A percentile compares a stretch with the other conserved stretches of the same genome.
These are phyloP conservation scores for Baronia brevicornis DNA, from an alignment of 2,888 invertebrate species.

Conservation along the genomic window DNA sequence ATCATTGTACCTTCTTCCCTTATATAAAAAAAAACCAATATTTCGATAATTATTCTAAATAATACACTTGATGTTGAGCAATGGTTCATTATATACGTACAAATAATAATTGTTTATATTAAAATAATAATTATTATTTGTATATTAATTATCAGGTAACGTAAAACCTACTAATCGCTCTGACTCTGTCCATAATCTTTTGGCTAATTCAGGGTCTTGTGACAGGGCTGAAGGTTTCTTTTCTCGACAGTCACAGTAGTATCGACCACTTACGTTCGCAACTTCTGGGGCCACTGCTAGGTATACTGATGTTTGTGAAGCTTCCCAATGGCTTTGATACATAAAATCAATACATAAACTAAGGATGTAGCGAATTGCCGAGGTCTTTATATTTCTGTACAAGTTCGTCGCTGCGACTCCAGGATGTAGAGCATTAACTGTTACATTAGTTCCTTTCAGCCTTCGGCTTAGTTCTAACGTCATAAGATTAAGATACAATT, in stretches of 20 bases:
- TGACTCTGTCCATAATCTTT: slow-evolving; percentile 79
- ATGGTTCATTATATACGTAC: too few species aligned
- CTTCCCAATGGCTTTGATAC: slow-evolving; percentile 78
- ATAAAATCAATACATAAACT: slow-evolving; percentile 38
- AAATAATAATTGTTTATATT: too few species aligned
- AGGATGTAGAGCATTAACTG: slow-evolving; percentile 82
- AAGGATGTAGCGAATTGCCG: slow-evolving; percentile 40
- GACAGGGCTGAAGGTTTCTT: slow-evolving; percentile 68
- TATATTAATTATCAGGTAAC: slow-evolving; percentile 20
- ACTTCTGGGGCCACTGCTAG: slow-evolving; percentile 74
- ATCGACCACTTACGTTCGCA: slow-evolving; percentile 76
- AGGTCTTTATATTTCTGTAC: slow-evolving; percentile 75
- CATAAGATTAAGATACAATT: slow-evolving; percentile 80
- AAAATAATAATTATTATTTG: too few species aligned
- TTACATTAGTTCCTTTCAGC: slow-evolving; percentile 77
- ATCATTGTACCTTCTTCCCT: too few species aligned
- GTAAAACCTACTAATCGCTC: slow-evolving; percentile 67
- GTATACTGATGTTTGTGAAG: slow-evolving; percentile 79
- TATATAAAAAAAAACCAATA: too few species aligned
- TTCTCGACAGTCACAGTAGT: slow-evolving; percentile 77
- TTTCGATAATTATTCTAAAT: too few species aligned
- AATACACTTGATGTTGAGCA: too few species aligned
- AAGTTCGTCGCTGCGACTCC: slow-evolving; percentile 81
- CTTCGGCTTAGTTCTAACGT: slow-evolving; percentile 76
- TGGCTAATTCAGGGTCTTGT: slow-evolving; percentile 67